These are phyloP conservation scores for Rostratula benghalensis DNA, from an alignment of 2,113 vertebrate genomes.

Conservation along the genomic window DNA sequence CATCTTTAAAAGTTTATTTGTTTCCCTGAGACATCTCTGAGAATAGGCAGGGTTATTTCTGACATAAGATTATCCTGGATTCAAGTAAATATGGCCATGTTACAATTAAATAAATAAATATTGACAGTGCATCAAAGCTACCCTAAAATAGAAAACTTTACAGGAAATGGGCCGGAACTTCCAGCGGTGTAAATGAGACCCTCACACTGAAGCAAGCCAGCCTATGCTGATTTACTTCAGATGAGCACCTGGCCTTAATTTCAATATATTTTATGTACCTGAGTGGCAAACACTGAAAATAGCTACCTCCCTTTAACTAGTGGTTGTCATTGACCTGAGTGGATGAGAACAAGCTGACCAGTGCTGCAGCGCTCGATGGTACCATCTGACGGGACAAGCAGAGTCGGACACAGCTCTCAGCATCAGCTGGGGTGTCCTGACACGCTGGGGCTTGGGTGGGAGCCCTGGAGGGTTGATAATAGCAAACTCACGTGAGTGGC, in stretches of 20 bases:
- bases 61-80: not conserved
- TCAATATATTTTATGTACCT: not conserved
- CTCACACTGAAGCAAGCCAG: not conserved
- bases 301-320: not conserved
- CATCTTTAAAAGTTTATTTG: not conserved
- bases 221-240: not conserved
- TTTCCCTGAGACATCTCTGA: not conserved
- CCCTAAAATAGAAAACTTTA: not conserved
- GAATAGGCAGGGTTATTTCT: not conserved
- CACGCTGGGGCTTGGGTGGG: fast-evolving
- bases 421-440: not conserved
- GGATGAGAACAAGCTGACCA: not conserved
- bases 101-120: not conserved
- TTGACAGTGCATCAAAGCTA: not conserved
- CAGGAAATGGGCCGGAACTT: not conserved
- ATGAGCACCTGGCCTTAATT: not conserved
- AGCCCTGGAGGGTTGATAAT: not conserved
- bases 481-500: not conserved
- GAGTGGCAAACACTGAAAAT: not conserved
- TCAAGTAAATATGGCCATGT: not conserved
- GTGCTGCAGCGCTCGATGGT: not conserved
- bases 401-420: not conserved
- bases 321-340: not conserved
- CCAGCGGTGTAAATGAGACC: not conserved
- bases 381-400: not conserved